Evolutionary conservation across 2,113 vertebrate species (phyloP), one percentile per base, ranked within the genome.

Genomic region (Corynorhinus townsendii): DNA sequence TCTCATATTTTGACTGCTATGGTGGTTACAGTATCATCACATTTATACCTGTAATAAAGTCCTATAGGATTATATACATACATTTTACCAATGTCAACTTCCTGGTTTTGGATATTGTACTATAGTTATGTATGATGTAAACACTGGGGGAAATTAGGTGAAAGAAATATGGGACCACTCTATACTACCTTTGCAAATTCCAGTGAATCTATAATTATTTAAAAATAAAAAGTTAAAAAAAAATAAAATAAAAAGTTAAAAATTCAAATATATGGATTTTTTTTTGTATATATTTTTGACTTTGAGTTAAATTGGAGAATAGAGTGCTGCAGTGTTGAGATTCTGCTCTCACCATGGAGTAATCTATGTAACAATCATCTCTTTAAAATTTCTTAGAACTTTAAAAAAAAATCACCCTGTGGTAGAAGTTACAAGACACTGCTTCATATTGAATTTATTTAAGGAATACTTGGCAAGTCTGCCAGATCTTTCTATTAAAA

Each of bases 181-280:
- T 79, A 22, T 43, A n/a, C 7, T 76, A 30, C 80, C 33, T 85
- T 80, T 90, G 8, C 16, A 81, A 69, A 14, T 56, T 75, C 6
- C 17, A n/a, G 30, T 40, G 45, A 79, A 24, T 81, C 38, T 90
- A 62, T 76, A 49, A 86, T 40, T 87, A n/a, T 30, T 82, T 89
- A 45, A 59, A 86, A 89, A 73, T 89, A n/a, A 56, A 89, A 91
- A 79, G 28, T 87, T 90, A 90, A 72, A 87, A 49, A 88, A n/a
- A n/a, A n/a, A n/a, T n/a, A 59, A 86, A 89, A 73, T 89, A n/a
- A 56, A 89, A 91, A 79, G 28, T 87, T 90, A 90, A 72, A 87
- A 49, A 88, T 81, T 93, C 10, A 81, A 87, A 49, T 73, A 49
- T 73, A n/a, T 73, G 19, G 33, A 49, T 66, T 66, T 90, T 91